A percentile compares a stretch with the other conserved stretches of the same genome.
Evolutionary conservation across 2,113 vertebrate species (phyloP).

Genomic region (Limanda limanda): DNA sequence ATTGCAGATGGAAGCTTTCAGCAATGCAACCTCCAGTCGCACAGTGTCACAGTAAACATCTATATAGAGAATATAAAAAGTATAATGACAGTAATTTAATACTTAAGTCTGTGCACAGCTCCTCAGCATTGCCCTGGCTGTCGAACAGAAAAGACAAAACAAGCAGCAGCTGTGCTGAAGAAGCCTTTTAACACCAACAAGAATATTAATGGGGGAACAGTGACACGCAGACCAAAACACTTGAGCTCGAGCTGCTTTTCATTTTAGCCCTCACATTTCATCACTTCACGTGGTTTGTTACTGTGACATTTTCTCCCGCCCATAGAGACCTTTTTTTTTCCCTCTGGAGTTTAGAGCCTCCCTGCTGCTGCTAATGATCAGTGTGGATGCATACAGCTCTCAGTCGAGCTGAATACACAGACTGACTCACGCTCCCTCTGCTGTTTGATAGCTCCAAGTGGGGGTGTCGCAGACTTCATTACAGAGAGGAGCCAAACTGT

Average conservation of each 20-base stretch:
- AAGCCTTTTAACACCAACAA: constrained; percentile 6
- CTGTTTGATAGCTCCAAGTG: constrained; percentile 47
- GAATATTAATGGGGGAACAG: constrained; percentile 28
- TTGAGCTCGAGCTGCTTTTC: constrained; percentile 22
- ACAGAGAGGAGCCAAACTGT: not conserved
- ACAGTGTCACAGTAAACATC: no score
- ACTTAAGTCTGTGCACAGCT: not conserved
- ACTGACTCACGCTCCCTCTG: constrained; percentile 27
- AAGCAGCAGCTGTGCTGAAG: constrained; percentile 50
- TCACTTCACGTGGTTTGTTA: constrained; percentile 20
- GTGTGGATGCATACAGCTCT: constrained; percentile 33
- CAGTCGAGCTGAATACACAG: constrained; percentile 5
- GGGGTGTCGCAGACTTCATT: constrained; percentile 24
- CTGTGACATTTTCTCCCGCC: constrained; percentile 5
- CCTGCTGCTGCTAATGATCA: constrained; percentile 55
- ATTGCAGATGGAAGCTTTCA: no score
- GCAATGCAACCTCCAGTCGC: no score
- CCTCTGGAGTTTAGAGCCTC: constrained; percentile 22
- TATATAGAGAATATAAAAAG: not conserved
- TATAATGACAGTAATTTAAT: not conserved
- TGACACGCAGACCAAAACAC: constrained; percentile 23
- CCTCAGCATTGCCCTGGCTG: not conserved
- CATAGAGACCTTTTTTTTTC: not conserved
- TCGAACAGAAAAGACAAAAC: constrained; percentile 11
- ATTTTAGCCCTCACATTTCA: constrained; percentile 25